A percentile compares a stretch with the other conserved stretches of the same genome.
Evolutionary conservation across 1,140 invertebrate species (phyloP).

Genomic region (Acromyrmex echinatior): DNA sequence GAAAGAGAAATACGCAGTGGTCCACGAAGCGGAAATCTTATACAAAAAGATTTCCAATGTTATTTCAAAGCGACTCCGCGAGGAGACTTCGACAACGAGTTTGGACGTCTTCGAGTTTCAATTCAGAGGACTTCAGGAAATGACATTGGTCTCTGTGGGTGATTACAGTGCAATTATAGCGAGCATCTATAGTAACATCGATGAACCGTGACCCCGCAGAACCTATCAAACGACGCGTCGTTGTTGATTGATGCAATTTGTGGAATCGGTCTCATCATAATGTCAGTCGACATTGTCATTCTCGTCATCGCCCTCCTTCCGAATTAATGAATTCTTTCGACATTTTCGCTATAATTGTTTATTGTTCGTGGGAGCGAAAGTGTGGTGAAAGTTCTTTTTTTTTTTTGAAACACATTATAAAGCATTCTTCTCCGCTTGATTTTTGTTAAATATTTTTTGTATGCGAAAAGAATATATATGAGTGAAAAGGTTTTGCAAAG

Average conservation of each 20-base stretch:
- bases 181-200: not conserved
- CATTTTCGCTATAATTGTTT: constrained; percentile 12
- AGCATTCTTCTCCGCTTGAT: not conserved
- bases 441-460: not conserved
- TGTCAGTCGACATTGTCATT: constrained; percentile 1
- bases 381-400: not conserved
- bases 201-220: constrained; percentile 3
- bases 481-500: not conserved
- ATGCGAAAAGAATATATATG: not conserved
- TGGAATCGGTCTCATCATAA: constrained; percentile 4
- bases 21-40: constrained; percentile 30
- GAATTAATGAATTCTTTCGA: constrained; percentile 35
- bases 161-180: constrained; percentile 23
- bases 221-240: not conserved
- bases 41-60: constrained; percentile 28
- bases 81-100: constrained; percentile 46
- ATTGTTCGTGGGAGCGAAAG: constrained; percentile 1
- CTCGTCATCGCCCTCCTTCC: not conserved
- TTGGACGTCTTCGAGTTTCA: constrained; percentile 1
- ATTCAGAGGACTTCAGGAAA: not conserved
- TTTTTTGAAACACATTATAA: not conserved
- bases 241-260: constrained; percentile 34
- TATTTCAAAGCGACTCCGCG: constrained; percentile 36
- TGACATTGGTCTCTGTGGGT: not conserved
- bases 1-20: constrained; percentile 13